Conservation (phyloP, 1,140 invertebrate genomes). For the Drosophila sturtevanti region DNA sequence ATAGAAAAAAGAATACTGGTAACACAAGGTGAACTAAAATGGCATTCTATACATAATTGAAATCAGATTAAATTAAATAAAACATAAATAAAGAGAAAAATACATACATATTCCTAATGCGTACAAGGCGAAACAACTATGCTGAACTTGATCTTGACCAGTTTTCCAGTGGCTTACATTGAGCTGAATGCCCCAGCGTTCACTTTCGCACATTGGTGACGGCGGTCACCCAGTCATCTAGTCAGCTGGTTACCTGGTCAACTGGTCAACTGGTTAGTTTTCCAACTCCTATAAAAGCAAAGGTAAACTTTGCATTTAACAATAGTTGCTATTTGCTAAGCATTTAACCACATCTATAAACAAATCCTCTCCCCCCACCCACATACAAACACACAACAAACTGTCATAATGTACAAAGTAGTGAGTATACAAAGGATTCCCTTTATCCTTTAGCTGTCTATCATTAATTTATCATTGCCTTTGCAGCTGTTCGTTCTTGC, state of each 20-base stretch:
- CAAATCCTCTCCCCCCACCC: constrained; percentile 26
- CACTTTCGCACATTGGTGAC: constrained; percentile 47
- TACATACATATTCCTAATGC: constrained; percentile 45
- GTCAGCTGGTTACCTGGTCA: neutral
- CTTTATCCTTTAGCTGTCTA: neutral
- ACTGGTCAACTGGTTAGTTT: neutral
- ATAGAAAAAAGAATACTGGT: neutral
- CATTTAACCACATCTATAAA: constrained; percentile 23
- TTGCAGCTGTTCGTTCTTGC: constrained; percentile 63
- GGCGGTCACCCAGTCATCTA: constrained; percentile 40
- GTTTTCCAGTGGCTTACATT: constrained; percentile 71
- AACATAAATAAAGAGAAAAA: constrained; percentile 23
- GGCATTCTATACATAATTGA: constrained; percentile 49
- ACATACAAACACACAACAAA: too few species aligned
- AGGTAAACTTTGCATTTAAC: constrained; percentile 25
- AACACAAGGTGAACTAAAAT: constrained; percentile 46
- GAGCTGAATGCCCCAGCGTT: constrained; percentile 47
- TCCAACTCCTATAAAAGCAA: constrained; percentile 60
- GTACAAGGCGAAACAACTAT: constrained; percentile 64
- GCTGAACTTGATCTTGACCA: constrained; percentile 79
- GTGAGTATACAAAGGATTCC: constrained; percentile 52
- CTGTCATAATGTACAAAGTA: constrained; percentile 76
- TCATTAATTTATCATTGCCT: constrained; percentile 26
- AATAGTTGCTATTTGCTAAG: constrained; percentile 72
- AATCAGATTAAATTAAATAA: constrained; percentile 25